Base-by-base conservation (phyloP, 2,113 vertebrate species). In the Propithecus coquereli region DNA sequence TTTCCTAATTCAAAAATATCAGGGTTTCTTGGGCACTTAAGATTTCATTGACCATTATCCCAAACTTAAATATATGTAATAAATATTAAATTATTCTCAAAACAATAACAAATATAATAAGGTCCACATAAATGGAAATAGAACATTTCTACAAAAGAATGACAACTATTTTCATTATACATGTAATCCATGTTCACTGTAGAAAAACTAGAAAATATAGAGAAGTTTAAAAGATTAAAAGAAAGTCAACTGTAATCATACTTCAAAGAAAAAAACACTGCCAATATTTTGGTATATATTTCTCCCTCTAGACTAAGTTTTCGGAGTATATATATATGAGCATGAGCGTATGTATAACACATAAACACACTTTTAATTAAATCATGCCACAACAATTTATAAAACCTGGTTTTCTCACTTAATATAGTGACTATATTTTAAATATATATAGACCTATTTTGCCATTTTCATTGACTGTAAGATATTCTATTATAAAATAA, bases 31-130 rank as follows among this genome's bases (percentile, higher is more conserved):
- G 37, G 32, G 17, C 22, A 81, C 17, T 17, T 37, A 68, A 80
- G 32, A 90, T 90, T 87, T 95, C 14, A 68, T 8, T 90, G 40
- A n/a, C 11, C 8, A 32, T 90, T 71, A 87, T 52, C 7, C 8
- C 4, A 79, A 79, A 87, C 6, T 95, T 90, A 90, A 34, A 73
- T 85, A 94, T 71, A 59, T 61, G 8, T 84, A 79, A 86, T 80
- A 88, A 79, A 54, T 80, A 92, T 66, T 84, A 74, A 50, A 95
- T 73, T 87, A 95, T 86, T 52, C 52, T 83, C 25, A 87, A 96
- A 95, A 92, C 11, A 84, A 59, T 90, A 32, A 85, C 1, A 92
- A 86, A 63, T 47, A n/a, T 20, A 63, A 86, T 65, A 97, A 37
- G 84, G 27, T 8, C 34, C 23, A 63, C 11, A 87, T 50, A n/a